Percentiles rank a stretch among this genome's conserved stretches.
Evolutionary conservation across 2,888 invertebrate species (phyloP).

Genomic region (Baronia brevicornis): DNA sequence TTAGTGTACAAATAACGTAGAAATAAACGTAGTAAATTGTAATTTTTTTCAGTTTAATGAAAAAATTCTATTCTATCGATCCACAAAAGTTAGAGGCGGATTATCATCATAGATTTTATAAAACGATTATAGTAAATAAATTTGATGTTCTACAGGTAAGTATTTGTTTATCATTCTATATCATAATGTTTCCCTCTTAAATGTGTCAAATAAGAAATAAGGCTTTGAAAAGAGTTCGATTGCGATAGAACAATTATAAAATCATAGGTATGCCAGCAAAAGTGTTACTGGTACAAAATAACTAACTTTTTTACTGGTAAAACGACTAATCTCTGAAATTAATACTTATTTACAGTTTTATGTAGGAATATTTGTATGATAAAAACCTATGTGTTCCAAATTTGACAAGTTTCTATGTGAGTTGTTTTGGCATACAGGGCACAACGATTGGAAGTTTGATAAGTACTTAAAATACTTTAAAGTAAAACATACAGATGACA

Average conservation of each 20-base stretch:
- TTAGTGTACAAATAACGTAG: not conserved
- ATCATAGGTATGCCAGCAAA: not conserved
- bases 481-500: not conserved
- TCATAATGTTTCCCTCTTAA: constrained; percentile 10
- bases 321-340: too few relatives aligned
- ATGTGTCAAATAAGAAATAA: too few relatives aligned
- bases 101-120: constrained; percentile 66
- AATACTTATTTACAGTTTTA: too few relatives aligned
- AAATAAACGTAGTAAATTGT: not conserved
- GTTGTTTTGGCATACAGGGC: too few relatives aligned
- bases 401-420: too few relatives aligned
- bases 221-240: too few relatives aligned
- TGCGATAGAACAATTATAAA: too few relatives aligned
- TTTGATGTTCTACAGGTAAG: constrained; percentile 81
- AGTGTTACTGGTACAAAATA: too few relatives aligned
- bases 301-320: too few relatives aligned
- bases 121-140: constrained; percentile 69
- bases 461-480: not conserved
- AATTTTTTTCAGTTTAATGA: constrained; percentile 74
- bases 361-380: too few relatives aligned
- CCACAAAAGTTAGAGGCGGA: constrained; percentile 54
- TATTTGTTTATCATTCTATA: constrained; percentile 2
- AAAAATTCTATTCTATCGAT: constrained; percentile 71
- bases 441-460: too few relatives aligned
- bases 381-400: too few relatives aligned